Evolutionary conservation across 2,888 invertebrate species (phyloP), one percentile per base, ranked within the genome.

Genomic region (Drosophila ustulata): DNA sequence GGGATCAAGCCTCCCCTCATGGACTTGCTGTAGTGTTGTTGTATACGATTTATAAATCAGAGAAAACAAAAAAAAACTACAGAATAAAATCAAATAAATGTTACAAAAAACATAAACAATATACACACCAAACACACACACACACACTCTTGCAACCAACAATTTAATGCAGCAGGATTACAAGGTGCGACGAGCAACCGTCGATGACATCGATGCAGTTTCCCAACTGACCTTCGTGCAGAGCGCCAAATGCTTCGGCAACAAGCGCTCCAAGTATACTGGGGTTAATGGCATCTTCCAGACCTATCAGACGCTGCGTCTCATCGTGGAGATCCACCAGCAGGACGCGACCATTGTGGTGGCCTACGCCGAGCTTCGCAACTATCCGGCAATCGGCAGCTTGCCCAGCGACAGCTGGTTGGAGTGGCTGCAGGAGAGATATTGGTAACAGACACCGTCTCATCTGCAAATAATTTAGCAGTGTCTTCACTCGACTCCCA

Each of bases 341-440:
- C 11, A 1, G 11, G 34, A 37, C 4, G 2, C 4, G 2, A 8
- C 1, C 3, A 1, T 1, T 4, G 6, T 65, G 4, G 51, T 85
- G 0, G 91, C 83, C 18, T 92, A 90, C 73, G 92, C 89, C 0
- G 90, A 91, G 46, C 73, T 92, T 9, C 75, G 76, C 0, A 85
- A 82, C 18, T 79, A 70, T 62, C 91, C 91, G 0, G 47, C 71
- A 4, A 62, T 92, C 3, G 53, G 63, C 0, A 83, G 89, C 0
- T 4, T 91, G 43, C 72, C 80, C n/a, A 64, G 53, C 3, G 84
- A 80, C 34, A 68, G 71, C 7, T 91, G 91, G 91, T 8, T 78
- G 37, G 61, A 87, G 1, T 92, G 91, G 89, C 30, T 92, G 9
- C 25, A 66, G 0, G 43, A 63, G 5, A 83, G 84, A 74, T 92